Evolutionary conservation across 1,140 invertebrate genomes (phyloP).

Genomic region (Drosophila setifemur): DNA sequence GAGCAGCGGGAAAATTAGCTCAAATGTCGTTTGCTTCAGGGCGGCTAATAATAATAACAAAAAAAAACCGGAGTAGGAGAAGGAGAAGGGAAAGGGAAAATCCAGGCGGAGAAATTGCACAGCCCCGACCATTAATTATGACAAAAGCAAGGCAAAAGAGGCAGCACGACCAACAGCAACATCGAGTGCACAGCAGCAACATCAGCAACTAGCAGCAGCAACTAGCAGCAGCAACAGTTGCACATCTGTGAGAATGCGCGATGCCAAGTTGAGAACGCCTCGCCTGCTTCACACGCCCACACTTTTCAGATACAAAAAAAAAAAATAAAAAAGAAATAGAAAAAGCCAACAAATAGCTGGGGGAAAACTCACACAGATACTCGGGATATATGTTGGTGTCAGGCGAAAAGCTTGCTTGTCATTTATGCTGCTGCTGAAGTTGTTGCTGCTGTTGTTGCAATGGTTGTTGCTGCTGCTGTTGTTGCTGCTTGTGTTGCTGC

Average conservation of each 20-base stretch:
- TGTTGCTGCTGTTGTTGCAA: constrained; percentile 6
- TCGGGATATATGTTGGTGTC: constrained; percentile 1
- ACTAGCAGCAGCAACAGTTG: neutral
- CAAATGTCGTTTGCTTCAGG: constrained; percentile 50
- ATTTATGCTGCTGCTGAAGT: constrained; percentile 11
- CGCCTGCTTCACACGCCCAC: constrained; percentile 46
- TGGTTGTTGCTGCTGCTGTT: constrained; percentile 20
- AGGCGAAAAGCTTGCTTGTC: constrained; percentile 54
- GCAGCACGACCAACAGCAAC: constrained; percentile 1
- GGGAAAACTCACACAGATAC: constrained; percentile 15
- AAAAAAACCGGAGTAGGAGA: constrained; percentile 6
- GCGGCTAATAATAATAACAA: constrained; percentile 30
- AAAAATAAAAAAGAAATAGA: neutral
- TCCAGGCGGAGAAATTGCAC: constrained; percentile 44
- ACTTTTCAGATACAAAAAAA: neutral
- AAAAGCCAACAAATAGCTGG: neutral
- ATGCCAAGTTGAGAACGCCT: constrained; percentile 25
- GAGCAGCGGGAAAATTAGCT: constrained; percentile 62
- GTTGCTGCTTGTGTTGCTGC: constrained; percentile 13
- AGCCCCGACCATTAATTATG: constrained; percentile 62
- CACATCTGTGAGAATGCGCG: constrained; percentile 53
- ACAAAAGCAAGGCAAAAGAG: constrained; percentile 64
- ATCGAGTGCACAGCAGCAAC: neutral
- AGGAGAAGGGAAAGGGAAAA: neutral
- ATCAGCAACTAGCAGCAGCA: no score